Percentiles rank a stretch among this genome's conserved stretches.
phyloP scores from a whole-genome alignment of 2,797 vertebrate genomes.

The Onychomys arenicola region DNA sequence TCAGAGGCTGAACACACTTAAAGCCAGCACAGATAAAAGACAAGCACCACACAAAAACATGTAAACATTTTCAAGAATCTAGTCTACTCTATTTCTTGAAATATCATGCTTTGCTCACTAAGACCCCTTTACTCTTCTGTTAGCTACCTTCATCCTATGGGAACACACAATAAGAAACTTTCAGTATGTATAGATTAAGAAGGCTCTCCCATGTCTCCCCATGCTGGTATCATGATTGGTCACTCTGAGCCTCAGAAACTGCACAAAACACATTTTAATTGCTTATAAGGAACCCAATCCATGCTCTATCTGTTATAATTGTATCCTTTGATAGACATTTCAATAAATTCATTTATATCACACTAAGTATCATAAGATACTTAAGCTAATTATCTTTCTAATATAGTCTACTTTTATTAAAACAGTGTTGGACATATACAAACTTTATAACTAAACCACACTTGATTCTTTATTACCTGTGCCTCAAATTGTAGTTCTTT shows the following conservation, averaged over 20 bases:
- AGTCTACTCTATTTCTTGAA: neutral
- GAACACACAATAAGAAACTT: neutral
- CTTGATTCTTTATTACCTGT: neutral
- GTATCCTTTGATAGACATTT: neutral
- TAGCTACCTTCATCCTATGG: neutral
- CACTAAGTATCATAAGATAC: neutral
- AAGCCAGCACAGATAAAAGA: neutral
- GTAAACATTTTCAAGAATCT: neutral
- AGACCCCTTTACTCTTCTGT: neutral
- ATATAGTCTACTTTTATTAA: neutral
- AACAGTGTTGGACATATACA: neutral
- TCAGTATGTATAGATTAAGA: neutral
- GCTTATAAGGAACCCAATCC: accelerated
- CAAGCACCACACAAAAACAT: neutral
- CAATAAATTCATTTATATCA: neutral
- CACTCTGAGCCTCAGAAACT: neutral
- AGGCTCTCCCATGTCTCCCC: neutral
- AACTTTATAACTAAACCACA: neutral
- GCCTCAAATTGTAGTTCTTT: neutral
- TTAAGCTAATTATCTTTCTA: neutral
- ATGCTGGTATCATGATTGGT: neutral
- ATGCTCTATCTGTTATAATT: neutral
- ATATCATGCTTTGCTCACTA: neutral
- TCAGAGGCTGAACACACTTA: neutral
- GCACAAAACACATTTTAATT: neutral